Base-by-base conservation (phyloP, 2,113 vertebrate genomes). In the Puntigrus tetrazona region DNA sequence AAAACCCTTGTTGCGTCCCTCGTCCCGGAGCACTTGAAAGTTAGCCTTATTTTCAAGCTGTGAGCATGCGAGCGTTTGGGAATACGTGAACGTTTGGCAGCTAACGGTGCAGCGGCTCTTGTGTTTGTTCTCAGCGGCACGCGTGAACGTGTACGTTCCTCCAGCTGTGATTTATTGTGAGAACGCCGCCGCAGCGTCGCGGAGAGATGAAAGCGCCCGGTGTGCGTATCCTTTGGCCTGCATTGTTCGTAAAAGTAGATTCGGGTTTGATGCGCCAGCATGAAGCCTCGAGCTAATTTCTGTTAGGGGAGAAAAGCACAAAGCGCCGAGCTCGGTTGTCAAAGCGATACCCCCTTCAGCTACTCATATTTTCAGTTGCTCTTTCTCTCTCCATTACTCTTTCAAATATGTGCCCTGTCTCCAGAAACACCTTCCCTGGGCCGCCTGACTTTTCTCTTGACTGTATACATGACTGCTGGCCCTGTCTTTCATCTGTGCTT, bases 41-140 rank as follows among this genome's bases (percentile, higher is more conserved):
- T 80, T 80, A 25, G n/a, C 3, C 73, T 80, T 65, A 65, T 80
- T 80, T 80, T 80, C 78, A 29, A 29, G 78, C 78, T 65, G 78
- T 63, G 38, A 27, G 18, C 63, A 45, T 29, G 36, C 20, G 22
- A 63, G 59, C 9, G 0, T 31, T 65, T 31, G 57, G 59, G 38
- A 47, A 25, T 45, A 14, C 0, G 59, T 67, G 27, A 34, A 47
- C 2, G 10, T 81, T 63, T 81, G 8, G 8, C 41, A 31, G 25
- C 41, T 81, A 67, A 13, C n/a, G 22, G 25, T 4, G 25, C 20
- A 11, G 55, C 16, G 16, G 38, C 38, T 47, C 27, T 81, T 27
- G 1, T 76, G 47, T 80, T 22, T 67, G 57, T 81, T 67, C 78
- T 81, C 59, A 67, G 61, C 41, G n/a, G 18, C 7, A 7, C 3